These are phyloP conservation scores for Lamprologus lemairii DNA, from an alignment of 2,113 vertebrate genomes.

Conservation along the genomic window DNA sequence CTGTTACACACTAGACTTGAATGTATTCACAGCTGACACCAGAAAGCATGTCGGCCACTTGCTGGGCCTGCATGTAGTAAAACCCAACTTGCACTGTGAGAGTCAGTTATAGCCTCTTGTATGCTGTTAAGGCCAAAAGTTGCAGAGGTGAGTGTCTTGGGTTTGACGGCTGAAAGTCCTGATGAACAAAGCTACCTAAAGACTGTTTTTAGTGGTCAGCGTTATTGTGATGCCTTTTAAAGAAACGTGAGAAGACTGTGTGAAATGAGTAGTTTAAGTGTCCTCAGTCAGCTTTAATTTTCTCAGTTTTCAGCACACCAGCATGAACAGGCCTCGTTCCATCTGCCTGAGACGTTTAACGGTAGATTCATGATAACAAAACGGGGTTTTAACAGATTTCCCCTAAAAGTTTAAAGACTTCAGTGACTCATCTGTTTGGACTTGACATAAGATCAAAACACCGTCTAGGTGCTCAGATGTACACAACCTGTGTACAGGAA, in stretches of 20 bases:
- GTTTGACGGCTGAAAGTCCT: not conserved
- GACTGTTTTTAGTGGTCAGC: fast-evolving
- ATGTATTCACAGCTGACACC: not conserved
- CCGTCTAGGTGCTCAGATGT: not conserved
- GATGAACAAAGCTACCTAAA: not conserved
- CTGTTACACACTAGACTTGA: not conserved
- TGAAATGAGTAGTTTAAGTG: not conserved
- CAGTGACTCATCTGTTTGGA: not conserved
- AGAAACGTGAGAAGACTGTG: not conserved
- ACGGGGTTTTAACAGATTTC: not conserved
- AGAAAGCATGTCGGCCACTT: fast-evolving
- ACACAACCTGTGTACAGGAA: not conserved
- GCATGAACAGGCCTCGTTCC: not conserved
- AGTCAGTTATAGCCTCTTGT: fast-evolving
- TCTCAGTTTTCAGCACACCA: not conserved
- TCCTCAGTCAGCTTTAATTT: not conserved
- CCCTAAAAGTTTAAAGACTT: not conserved
- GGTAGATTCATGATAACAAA: not conserved
- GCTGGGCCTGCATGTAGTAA: not conserved
- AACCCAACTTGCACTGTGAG: fast-evolving
- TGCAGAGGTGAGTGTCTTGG: not conserved
- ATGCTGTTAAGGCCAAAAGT: fast-evolving
- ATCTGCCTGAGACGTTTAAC: not conserved
- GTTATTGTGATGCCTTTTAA: not conserved
- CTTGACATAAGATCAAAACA: fast-evolving